Base-by-base conservation (phyloP, 2,888 invertebrate genomes). In the Oscheius onirici region DNA sequence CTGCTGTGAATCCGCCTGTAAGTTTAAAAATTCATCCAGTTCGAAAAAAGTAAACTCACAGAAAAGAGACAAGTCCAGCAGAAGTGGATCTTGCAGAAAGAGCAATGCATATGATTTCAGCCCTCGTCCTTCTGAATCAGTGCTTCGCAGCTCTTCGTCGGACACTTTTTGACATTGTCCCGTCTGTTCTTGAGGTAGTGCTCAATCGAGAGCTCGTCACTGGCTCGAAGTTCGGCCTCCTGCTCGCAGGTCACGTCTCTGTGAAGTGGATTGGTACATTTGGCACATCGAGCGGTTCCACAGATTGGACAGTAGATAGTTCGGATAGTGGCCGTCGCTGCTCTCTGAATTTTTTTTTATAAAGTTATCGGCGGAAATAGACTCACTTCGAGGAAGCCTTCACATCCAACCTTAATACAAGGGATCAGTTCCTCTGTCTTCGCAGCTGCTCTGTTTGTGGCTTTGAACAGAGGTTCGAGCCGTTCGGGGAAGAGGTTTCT, bases 31-130 rank as follows among this genome's bases (percentile, higher is more conserved):
- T 46, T 13, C 17, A 46, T 3, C 13, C 13, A n/a, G 17, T 15
- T 17, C 15, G 3, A 46, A 3, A 3, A 46, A 22, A 17, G 28
- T 24, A 17, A 13, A 60, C 41, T 52, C 22, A 69, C 69, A 6
- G 34, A 49, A 22, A 49, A 58, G 1, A 22, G 24, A 41, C 70
- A 70, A 10, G 34, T 5, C 70, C 70, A 70, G 52, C 70, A 70
- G 41, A 70, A 70, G 41, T 70, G 70, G 11, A 44, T 61, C 15
- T 52, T 52, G 26, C 70, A 70, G 26, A 54, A 24, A 22, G 17
- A 13, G 26, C 70, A 70, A 41, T 63, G 44, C 61, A 70, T 55
- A 40, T 70, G 70, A 40, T 70, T 70, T 26, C 70, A 70, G 8
- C 70, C 70, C 2, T 24, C 40, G n/a, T 41, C 43, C 55, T 70